A percentile compares a stretch with the other conserved stretches of the same genome.
Conservation (phyloP, 2,888 invertebrate species). For the Corbicula japonica region DNA sequence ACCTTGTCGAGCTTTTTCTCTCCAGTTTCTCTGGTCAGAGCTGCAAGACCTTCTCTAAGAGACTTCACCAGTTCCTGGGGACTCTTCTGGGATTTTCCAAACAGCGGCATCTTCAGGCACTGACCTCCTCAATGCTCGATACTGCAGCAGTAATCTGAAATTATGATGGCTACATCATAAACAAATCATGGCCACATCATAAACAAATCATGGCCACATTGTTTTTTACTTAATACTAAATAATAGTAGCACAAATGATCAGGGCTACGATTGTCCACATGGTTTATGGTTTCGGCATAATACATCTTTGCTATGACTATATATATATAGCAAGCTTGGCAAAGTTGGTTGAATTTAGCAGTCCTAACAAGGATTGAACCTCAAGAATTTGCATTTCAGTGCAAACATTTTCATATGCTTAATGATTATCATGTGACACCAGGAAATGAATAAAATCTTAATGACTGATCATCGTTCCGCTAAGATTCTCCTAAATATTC, state of each 20-base stretch:
- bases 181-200: too few species aligned
- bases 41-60: conserved; percentile 96
- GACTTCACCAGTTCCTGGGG: conserved; percentile 98
- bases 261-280: neutral
- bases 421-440: too few species aligned
- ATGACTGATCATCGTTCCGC: too few species aligned
- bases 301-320: too few species aligned
- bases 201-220: neutral
- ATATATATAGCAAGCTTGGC: too few species aligned
- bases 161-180: neutral
- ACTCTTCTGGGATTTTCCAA: conserved; percentile 99
- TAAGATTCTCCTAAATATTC: too few species aligned
- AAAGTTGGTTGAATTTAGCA: too few species aligned
- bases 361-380: too few species aligned
- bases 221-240: neutral
- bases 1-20: conserved; percentile 80
- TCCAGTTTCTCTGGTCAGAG: conserved; percentile 88
- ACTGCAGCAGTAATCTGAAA: neutral
- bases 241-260: neutral
- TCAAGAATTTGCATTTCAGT: too few species aligned
- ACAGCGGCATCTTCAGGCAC: conserved; percentile 87
- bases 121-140: neutral
- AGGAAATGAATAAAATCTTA: too few species aligned
- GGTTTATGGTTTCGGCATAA: neutral
- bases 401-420: too few species aligned